Evolutionary conservation across 2,797 vertebrate species (phyloP).

Genomic region (Melanotaenia trifasciata): DNA sequence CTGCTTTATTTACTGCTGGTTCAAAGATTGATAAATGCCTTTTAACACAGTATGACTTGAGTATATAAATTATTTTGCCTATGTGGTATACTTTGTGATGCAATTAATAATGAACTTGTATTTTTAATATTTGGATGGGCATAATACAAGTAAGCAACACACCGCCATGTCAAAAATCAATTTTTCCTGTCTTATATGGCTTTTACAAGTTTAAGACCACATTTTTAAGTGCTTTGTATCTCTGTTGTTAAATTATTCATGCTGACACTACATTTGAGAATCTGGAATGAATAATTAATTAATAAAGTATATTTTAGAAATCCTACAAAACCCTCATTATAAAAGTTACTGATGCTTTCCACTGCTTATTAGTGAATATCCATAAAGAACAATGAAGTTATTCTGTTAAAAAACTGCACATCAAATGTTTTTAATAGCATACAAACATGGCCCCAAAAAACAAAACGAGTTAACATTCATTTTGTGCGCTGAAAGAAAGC

Average conservation of each 20-base stretch:
- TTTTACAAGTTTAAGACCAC: constrained; percentile 17
- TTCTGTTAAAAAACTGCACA: constrained; percentile 1
- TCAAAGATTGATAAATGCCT: constrained; percentile 20
- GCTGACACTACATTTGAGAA: constrained; percentile 19
- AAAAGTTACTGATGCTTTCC: constrained; percentile 12
- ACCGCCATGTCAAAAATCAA: neutral
- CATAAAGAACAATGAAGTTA: neutral
- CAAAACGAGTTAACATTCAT: constrained; percentile 15
- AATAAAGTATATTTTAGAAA: constrained; percentile 21
- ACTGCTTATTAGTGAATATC: neutral
- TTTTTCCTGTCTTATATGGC: constrained; percentile 7
- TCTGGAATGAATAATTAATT: constrained; percentile 42
- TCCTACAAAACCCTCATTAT: constrained; percentile 3
- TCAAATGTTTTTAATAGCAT: neutral
- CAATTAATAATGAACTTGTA: neutral
- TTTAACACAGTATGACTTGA: constrained; percentile 12
- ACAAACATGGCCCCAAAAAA: constrained; percentile 6
- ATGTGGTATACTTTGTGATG: neutral
- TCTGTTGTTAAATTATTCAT: constrained; percentile 49
- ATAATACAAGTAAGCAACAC: neutral
- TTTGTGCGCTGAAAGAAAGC: constrained; percentile 17
- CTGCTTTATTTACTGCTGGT: constrained; percentile 2
- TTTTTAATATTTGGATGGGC: constrained; percentile 3
- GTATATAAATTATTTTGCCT: neutral
- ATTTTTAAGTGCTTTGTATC: constrained; percentile 30